Percentiles rank a stretch among this genome's conserved stretches.
These are phyloP conservation scores for Neelides sp. DNA, from an alignment of 1,140 invertebrate species.

Conservation along the genomic window DNA sequence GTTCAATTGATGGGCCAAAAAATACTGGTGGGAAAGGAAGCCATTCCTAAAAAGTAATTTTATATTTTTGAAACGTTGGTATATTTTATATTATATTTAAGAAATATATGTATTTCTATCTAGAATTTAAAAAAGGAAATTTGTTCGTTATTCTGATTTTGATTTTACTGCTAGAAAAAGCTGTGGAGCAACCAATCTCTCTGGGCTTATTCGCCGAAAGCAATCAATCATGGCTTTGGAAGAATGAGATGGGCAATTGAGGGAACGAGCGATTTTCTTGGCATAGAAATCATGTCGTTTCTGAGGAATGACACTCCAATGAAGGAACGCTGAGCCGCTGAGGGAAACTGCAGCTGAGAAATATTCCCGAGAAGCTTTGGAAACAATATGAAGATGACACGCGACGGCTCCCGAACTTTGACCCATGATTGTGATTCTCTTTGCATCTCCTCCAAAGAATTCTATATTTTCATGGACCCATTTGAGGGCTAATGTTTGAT, in stretches of 20 bases:
- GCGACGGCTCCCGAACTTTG: constrained; percentile 8
- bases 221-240: constrained; percentile 12
- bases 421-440: constrained; percentile 12
- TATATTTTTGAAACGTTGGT: not conserved
- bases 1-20: constrained; percentile 12
- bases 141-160: constrained; percentile 5
- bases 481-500: constrained; percentile 20
- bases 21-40: constrained; percentile 12
- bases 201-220: not conserved
- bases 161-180: constrained; percentile 7
- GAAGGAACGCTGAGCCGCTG: constrained; percentile 8
- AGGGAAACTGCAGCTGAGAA: constrained; percentile 8
- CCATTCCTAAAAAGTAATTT: constrained; percentile 5
- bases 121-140: not conserved
- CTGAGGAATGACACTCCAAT: constrained; percentile 9
- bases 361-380: not conserved
- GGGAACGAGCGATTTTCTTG: constrained; percentile 1
- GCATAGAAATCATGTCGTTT: constrained; percentile 2
- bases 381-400: constrained; percentile 16
- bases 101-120: not conserved
- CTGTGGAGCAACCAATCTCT: not conserved
- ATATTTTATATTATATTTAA: not conserved
- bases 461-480: constrained; percentile 21
- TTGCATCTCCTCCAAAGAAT: constrained; percentile 12
- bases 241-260: constrained; percentile 4